Evolutionary conservation across 2,888 invertebrate species (phyloP).

Genomic region (Lasioglossum marginatum): DNA sequence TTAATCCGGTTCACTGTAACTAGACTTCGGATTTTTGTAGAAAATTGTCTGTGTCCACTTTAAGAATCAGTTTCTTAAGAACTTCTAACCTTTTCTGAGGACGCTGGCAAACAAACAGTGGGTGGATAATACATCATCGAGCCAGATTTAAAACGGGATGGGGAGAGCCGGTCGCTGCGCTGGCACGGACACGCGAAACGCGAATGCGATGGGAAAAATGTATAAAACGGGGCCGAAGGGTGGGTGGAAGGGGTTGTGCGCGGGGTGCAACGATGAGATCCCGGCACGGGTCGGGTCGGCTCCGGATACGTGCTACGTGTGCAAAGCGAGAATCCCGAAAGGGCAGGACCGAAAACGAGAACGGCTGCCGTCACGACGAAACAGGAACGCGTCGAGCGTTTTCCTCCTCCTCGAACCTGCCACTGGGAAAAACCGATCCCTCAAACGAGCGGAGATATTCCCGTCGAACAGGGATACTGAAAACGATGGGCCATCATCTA

Average conservation of each 20-base stretch:
- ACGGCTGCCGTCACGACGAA: constrained; percentile 67
- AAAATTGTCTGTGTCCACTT: too few species aligned
- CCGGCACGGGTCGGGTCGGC: constrained; percentile 12
- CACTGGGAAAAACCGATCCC: constrained; percentile 51
- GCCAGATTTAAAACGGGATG: constrained; percentile 66
- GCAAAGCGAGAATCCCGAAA: constrained; percentile 65
- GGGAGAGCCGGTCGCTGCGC: constrained; percentile 62
- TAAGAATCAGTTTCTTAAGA: neutral
- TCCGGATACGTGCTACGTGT: constrained; percentile 70
- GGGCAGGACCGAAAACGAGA: constrained; percentile 66
- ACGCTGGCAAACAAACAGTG: constrained; percentile 29
- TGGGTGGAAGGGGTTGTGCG: neutral
- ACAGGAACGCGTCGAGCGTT: constrained; percentile 58
- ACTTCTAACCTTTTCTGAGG: neutral
- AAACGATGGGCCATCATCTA: neutral
- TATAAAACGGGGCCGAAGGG: constrained; percentile 59
- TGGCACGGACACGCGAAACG: constrained; percentile 61
- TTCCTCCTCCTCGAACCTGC: constrained; percentile 36
- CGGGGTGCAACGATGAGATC: neutral
- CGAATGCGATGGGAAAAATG: constrained; percentile 73
- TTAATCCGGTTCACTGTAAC: too few species aligned
- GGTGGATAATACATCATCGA: constrained; percentile 66
- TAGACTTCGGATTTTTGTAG: too few species aligned
- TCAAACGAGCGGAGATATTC: constrained; percentile 32
- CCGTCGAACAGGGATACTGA: neutral